These are phyloP conservation scores for Ernsta delagoae DNA, from an alignment of 2,888 invertebrate genomes.

Conservation along the genomic window DNA sequence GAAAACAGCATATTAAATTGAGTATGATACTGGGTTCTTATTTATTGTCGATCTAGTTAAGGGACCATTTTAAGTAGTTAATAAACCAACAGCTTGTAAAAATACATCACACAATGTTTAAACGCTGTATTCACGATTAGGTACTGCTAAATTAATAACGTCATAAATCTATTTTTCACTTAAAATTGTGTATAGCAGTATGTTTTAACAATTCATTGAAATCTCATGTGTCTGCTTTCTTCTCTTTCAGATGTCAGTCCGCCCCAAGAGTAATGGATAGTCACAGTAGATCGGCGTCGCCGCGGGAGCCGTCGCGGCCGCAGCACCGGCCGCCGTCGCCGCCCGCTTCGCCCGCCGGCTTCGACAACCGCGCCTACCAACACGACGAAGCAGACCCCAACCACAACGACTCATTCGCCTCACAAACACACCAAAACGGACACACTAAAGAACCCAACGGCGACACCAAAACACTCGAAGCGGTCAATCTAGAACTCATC, in stretches of 20 bases:
- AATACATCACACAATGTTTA: too few species aligned
- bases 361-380: conserved; percentile 79
- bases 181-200: too few species aligned
- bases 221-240: not conserved
- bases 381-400: conserved; percentile 75
- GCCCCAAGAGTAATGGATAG: conserved; percentile 80
- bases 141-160: too few species aligned
- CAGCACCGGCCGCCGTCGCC: conserved; percentile 76
- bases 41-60: too few species aligned
- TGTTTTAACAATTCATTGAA: too few species aligned
- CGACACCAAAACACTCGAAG: conserved; percentile 85
- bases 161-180: too few species aligned
- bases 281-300: conserved; percentile 81
- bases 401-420: conserved; percentile 81
- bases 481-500: conserved; percentile 92
- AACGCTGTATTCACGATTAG: too few species aligned
- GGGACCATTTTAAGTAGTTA: too few species aligned
- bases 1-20: too few species aligned
- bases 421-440: conserved; percentile 68
- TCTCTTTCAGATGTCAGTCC: conserved; percentile 78
- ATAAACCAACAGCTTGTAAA: too few species aligned
- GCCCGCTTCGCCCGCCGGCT: conserved; percentile 64
- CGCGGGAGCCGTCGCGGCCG: conserved; percentile 79
- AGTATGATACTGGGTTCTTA: too few species aligned
- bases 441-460: conserved; percentile 73